Conservation (phyloP, 64 coral and sea anemone species). For the Acropora tenuis region DNA sequence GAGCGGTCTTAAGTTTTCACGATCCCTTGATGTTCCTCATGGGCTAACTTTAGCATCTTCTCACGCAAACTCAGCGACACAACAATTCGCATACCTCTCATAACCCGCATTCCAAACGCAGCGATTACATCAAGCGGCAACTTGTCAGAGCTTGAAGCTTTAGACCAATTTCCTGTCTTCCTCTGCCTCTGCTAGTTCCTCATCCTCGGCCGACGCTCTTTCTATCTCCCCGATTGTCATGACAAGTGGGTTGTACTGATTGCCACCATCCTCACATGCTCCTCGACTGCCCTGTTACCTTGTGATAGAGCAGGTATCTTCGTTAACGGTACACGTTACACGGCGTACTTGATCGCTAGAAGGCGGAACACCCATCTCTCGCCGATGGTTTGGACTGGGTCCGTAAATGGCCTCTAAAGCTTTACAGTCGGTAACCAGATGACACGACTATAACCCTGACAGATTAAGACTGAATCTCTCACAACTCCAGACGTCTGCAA, state of each 20-base stretch:
- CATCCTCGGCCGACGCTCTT: conserved; percentile 27
- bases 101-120: conserved; percentile 3
- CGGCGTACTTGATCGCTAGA: too few relatives aligned
- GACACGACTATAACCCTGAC: not conserved
- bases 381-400: too few relatives aligned
- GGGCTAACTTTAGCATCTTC: not conserved
- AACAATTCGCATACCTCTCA: conserved; percentile 29
- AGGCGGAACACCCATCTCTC: too few relatives aligned
- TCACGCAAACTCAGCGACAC: not conserved
- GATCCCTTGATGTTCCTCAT: conserved; percentile 32
- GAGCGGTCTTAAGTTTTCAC: conserved; percentile 21
- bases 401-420: conserved; percentile 18
- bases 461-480: conserved; percentile 4
- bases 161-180: conserved; percentile 8
- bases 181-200: conserved; percentile 3
- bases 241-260: conserved; percentile 8
- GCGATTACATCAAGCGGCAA: not conserved
- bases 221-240: conserved; percentile 54
- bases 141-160: conserved; percentile 1
- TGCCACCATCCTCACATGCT: conserved; percentile 53
- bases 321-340: too few relatives aligned
- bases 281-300: not conserved
- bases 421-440: conserved; percentile 26
- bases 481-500: conserved; percentile 12
- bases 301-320: not conserved